Evolutionary conservation across 2,888 invertebrate genomes (phyloP), one percentile per base, ranked within the genome.

Genomic region (Entomobrya multifasciata): DNA sequence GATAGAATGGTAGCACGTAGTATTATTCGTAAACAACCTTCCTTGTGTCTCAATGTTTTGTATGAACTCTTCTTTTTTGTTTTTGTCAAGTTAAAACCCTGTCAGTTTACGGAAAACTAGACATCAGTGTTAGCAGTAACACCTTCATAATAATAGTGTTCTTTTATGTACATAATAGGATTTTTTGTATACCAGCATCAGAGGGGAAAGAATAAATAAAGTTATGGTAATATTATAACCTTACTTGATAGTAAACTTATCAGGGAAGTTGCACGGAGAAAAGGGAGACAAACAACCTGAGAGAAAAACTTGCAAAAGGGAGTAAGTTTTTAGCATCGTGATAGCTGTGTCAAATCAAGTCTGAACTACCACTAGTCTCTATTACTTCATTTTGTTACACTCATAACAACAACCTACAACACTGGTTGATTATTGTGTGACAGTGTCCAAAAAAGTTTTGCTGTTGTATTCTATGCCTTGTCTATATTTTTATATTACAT

Each of bases 41-140:
- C 79, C 72, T 60, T 74, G 74, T 74, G 27, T 60, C 36, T 36
- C 8, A 6, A 8, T 36, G 36, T 36, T 22, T 60, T 20, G 60
- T 60, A 30, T 74, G 65, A 74, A 84, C 52, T 60, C 78, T 72
- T 30, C 11, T 55, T 30, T 20, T 36, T 85, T 70, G 60, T 80
- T 80, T 80, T 80, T 80, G 55, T 86, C 52, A 86, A 86, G 80
- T 80, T 86, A 86, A 86, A 86, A 86, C 67, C 74, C 62, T 86
- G 86, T 80, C 86, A 86, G 80, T 76, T 86, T 74, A 70, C 79
- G 36, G 36, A 6, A 36, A 8, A 79, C 74, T 65, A 80, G 67
- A 70, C 70, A 47, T 30, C 25, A 70, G 20, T 52, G 17, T 13
- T 20, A 47, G 70, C 3, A 74, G 20, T 11, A 74, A 55, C 86